Conservation (phyloP, 2,113 vertebrate genomes). For the Asarcornis scutulata region DNA sequence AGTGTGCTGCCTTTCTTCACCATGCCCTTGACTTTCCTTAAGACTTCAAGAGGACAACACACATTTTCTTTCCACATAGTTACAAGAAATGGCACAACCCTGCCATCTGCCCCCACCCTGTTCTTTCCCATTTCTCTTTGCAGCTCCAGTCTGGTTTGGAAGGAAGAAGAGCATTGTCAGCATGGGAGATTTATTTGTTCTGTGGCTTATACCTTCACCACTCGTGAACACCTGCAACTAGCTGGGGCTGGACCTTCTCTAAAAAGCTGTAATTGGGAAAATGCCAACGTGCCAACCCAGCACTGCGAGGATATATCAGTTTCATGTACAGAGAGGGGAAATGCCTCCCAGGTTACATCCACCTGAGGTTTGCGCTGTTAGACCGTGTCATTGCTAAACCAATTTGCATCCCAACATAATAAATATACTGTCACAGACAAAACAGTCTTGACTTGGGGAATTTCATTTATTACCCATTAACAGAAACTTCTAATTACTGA, state of each 20-base stretch:
- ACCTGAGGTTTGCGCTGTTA: not conserved
- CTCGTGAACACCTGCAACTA: not conserved
- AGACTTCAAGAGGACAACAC: too few species aligned
- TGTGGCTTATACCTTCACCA: not conserved
- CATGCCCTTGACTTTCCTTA: not conserved
- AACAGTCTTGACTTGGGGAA: not conserved
- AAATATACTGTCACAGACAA: not conserved
- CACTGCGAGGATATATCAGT: too few species aligned
- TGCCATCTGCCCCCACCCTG: not conserved
- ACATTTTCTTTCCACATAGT: not conserved
- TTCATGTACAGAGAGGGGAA: not conserved
- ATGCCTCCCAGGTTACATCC: too few species aligned
- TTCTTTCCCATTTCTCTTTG: not conserved
- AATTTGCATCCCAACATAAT: not conserved
- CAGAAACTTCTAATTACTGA: not conserved
- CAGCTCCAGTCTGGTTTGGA: fast-evolving
- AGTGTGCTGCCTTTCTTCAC: not conserved
- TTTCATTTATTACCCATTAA: not conserved
- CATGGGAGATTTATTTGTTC: not conserved
- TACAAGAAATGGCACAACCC: not conserved
- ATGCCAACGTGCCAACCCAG: not conserved
- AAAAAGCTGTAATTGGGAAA: not conserved
- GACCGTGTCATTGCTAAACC: not conserved
- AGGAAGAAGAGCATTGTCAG: not conserved
- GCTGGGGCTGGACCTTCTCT: not conserved